A percentile compares a stretch with the other conserved stretches of the same genome.
phyloP scores from a whole-genome alignment of 2,113 vertebrate species.

The Sprattus sprattus region DNA sequence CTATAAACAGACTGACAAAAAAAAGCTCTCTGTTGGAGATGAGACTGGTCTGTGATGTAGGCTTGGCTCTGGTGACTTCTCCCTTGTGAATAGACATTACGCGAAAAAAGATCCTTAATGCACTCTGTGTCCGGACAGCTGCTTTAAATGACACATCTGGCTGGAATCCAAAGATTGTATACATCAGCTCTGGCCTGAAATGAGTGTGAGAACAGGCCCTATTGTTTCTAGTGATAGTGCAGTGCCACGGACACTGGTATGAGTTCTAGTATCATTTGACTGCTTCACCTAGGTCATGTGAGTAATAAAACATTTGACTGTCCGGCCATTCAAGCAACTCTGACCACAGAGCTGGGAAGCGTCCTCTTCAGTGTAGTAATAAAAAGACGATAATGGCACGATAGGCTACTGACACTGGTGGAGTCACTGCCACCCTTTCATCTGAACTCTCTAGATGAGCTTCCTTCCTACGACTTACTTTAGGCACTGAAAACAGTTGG shows the following conservation, averaged over 20 bases:
- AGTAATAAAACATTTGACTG: slow-evolving; percentile 25
- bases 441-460: background rate
- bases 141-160: background rate
- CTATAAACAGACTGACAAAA: background rate
- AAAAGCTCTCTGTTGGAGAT: background rate
- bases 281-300: background rate
- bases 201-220: background rate
- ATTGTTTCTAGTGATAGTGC: background rate
- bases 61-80: background rate
- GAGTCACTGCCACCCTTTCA: background rate
- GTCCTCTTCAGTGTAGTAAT: background rate
- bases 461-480: too few relatives aligned
- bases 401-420: background rate
- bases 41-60: background rate
- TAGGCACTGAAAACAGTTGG: background rate
- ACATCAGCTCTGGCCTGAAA: background rate
- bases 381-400: background rate
- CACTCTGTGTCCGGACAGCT: background rate
- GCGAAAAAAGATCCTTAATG: background rate
- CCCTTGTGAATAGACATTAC: too few relatives aligned
- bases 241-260: background rate
- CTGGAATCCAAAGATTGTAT: background rate
- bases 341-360: background rate
- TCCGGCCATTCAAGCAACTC: background rate
- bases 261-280: slow-evolving; percentile 29